phyloP scores from a whole-genome alignment of 2,797 vertebrate species.

The Gallinago solitaria region DNA sequence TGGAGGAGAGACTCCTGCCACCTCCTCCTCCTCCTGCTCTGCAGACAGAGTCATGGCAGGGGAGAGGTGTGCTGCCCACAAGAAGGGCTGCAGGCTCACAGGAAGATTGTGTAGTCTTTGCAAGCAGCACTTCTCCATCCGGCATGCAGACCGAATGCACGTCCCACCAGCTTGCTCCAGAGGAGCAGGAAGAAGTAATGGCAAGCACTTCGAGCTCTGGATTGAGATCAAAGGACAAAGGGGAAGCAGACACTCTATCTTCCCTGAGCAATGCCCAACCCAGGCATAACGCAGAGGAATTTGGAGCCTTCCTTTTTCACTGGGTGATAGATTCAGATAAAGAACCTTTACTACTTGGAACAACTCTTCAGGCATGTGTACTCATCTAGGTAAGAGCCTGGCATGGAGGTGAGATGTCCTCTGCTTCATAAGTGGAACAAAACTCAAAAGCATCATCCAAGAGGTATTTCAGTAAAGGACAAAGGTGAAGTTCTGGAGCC shows the following conservation, averaged over 20 bases:
- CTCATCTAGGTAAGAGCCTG: not conserved
- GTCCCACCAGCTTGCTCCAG: not conserved
- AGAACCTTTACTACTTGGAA: not conserved
- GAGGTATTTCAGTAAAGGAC: not conserved
- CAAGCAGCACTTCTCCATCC: not conserved
- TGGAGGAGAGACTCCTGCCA: not conserved
- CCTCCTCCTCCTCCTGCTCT: not conserved
- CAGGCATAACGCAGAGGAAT: not conserved
- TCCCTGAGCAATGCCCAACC: not conserved
- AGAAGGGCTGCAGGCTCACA: not conserved
- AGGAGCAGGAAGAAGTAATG: not conserved
- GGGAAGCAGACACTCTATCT: not conserved
- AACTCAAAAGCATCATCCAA: not conserved
- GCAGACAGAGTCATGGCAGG: not conserved
- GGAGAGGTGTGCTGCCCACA: not conserved
- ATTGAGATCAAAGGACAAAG: conserved; percentile 8
- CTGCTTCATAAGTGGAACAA: not conserved
- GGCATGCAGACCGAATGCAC: not conserved
- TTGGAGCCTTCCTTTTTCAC: not conserved
- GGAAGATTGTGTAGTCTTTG: not conserved
- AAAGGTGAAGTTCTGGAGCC: not conserved
- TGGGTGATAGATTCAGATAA: not conserved
- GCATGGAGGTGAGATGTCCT: not conserved
- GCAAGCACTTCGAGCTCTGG: not conserved
- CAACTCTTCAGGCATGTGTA: not conserved